phyloP scores from a whole-genome alignment of 2,888 invertebrate genomes.

The Aquatica leii region DNA sequence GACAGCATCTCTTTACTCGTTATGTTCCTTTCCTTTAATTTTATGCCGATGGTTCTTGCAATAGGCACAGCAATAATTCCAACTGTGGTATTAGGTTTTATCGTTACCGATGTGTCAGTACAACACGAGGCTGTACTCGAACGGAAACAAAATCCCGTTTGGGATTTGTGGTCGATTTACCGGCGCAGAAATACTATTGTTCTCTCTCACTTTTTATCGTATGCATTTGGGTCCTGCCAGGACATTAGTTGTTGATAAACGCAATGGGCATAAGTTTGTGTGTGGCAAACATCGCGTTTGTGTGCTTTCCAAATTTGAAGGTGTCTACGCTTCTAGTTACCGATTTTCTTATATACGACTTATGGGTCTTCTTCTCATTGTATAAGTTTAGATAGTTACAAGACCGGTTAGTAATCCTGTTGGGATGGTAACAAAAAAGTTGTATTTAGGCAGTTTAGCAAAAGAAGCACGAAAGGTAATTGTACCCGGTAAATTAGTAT shows the following conservation, averaged over 20 bases:
- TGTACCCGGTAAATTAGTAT: slow-evolving; percentile 95
- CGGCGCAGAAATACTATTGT: slow-evolving; percentile 92
- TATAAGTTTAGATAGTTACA: slow-evolving; percentile 89
- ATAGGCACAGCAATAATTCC: slow-evolving; percentile 98
- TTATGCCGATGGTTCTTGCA: slow-evolving; percentile 95
- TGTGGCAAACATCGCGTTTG: slow-evolving; percentile 97
- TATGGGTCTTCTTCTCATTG: slow-evolving; percentile 99
- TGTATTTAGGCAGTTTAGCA: slow-evolving; percentile 89
- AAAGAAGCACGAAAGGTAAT: slow-evolving; percentile 95
- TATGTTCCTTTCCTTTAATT: slow-evolving; percentile 99
- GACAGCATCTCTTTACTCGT: slow-evolving; percentile 95
- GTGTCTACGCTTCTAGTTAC: slow-evolving; percentile 93
- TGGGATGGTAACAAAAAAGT: slow-evolving; percentile 90
- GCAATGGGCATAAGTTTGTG: slow-evolving; percentile 99
- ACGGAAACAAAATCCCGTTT: slow-evolving; percentile 86
- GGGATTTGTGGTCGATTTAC: slow-evolving; percentile 94
- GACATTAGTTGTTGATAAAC: slow-evolving; percentile 98
- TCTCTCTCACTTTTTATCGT: slow-evolving; percentile 92
- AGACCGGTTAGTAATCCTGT: slow-evolving; percentile 92
- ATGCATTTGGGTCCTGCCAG: slow-evolving; percentile 95
- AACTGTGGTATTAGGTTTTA: slow-evolving; percentile 94
- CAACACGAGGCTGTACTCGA: slow-evolving; percentile 84
- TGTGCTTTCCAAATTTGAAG: slow-evolving; percentile 94
- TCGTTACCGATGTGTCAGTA: slow-evolving; percentile 98
- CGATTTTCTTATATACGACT: slow-evolving; percentile 93